Evolutionary conservation across 2,888 invertebrate genomes (phyloP).

Genomic region (Sphinx pinastri): DNA sequence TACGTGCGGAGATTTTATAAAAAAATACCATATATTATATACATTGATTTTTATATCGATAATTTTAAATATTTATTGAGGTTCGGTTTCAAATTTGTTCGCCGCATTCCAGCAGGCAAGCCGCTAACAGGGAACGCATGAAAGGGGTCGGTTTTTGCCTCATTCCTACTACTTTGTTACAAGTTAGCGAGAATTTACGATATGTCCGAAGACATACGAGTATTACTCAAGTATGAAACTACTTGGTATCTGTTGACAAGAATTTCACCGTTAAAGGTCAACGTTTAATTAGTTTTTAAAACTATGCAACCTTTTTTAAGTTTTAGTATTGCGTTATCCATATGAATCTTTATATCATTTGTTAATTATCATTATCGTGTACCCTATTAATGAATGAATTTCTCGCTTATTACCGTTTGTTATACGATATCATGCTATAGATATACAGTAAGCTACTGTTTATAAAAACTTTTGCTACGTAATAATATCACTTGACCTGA

Average conservation of each 20-base stretch:
- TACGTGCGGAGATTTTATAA: background rate
- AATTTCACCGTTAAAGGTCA: slow-evolving; percentile 28
- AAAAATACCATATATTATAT: background rate
- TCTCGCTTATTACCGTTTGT: background rate
- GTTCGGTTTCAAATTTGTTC: slow-evolving; percentile 42
- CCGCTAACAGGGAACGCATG: slow-evolving; percentile 17
- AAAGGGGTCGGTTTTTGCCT: slow-evolving; percentile 26
- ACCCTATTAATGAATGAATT: background rate
- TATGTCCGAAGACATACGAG: slow-evolving; percentile 15
- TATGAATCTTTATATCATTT: slow-evolving; percentile 2
- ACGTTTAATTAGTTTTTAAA: slow-evolving; percentile 25
- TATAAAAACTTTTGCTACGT: too few species aligned
- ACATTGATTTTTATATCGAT: slow-evolving; percentile 29
- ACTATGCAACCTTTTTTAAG: slow-evolving; percentile 7
- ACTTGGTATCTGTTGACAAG: slow-evolving; percentile 15
- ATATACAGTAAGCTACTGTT: too few species aligned
- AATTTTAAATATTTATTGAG: slow-evolving; percentile 32
- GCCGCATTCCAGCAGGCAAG: slow-evolving; percentile 32
- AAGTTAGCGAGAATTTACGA: slow-evolving; percentile 28
- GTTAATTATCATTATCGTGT: slow-evolving; percentile 3
- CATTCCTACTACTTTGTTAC: slow-evolving; percentile 27
- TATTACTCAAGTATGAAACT: slow-evolving; percentile 21
- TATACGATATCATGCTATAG: too few species aligned
- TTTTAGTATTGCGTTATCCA: slow-evolving; percentile 1
- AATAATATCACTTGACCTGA: too few species aligned